A percentile compares a stretch with the other conserved stretches of the same genome.
Evolutionary conservation across 2,888 invertebrate species (phyloP).

Genomic region (Conops quadrifasciatus): DNA sequence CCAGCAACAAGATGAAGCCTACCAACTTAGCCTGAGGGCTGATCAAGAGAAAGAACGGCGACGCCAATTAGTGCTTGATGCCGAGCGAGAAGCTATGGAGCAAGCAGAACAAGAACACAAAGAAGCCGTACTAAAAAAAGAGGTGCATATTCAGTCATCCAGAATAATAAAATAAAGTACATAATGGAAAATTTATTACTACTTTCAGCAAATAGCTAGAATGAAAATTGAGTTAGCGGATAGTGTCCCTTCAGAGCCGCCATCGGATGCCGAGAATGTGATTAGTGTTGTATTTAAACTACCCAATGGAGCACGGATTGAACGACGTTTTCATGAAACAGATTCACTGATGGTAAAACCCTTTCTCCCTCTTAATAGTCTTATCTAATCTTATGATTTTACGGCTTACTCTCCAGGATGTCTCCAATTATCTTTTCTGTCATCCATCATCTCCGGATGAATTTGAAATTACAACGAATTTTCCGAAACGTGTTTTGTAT

Average conservation of each 20-base stretch:
- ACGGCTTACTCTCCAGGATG: conserved; percentile 72
- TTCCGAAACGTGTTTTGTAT: conserved; percentile 85
- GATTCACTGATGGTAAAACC: conserved; percentile 81
- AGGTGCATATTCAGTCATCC: conserved; percentile 50
- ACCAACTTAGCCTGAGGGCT: conserved; percentile 86
- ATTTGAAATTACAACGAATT: conserved; percentile 96
- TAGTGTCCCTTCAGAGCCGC: conserved; percentile 80
- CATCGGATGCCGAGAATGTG: conserved; percentile 72
- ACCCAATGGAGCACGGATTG: conserved; percentile 87
- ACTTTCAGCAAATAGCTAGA: conserved; percentile 69
- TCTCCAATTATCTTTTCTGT: conserved; percentile 95
- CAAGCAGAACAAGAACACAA: conserved; percentile 66
- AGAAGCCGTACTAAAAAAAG: conserved; percentile 67
- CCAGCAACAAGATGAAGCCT: conserved; percentile 93
- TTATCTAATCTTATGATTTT: not conserved
- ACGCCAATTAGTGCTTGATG: conserved; percentile 70
- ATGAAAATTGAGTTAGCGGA: conserved; percentile 74
- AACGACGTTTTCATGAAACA: conserved; percentile 82
- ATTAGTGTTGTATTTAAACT: conserved; percentile 90
- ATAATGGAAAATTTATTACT: not conserved
- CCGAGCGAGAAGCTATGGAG: conserved; percentile 66
- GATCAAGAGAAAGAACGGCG: conserved; percentile 94
- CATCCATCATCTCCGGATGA: conserved; percentile 91
- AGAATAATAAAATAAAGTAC: not conserved
- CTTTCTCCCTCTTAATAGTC: conserved; percentile 7